phyloP scores from a whole-genome alignment of 2,113 vertebrate genomes.

The Cyanocitta stelleri region DNA sequence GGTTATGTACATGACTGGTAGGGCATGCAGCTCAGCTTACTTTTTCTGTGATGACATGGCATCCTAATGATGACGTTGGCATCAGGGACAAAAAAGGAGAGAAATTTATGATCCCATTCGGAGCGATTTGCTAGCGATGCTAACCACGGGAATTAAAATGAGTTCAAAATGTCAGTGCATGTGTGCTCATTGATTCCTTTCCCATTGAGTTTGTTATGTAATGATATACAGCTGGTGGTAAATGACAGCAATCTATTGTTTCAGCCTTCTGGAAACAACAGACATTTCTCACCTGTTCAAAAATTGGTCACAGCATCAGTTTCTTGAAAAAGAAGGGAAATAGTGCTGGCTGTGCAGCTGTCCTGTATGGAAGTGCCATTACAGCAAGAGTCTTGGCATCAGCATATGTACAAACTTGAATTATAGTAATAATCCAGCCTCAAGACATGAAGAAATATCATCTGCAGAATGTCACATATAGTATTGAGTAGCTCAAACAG shows the following conservation, averaged over 20 bases:
- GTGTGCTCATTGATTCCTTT: neutral
- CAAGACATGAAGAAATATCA: neutral
- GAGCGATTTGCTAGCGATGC: neutral
- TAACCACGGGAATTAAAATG: neutral
- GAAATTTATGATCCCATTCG: neutral
- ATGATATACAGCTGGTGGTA: neutral
- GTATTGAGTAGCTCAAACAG: neutral
- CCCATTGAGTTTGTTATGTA: neutral
- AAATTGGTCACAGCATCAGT: neutral
- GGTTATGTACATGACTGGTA: neutral
- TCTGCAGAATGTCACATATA: neutral
- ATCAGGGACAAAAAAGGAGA: neutral
- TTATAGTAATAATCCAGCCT: neutral
- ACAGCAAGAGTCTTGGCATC: neutral
- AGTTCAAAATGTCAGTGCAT: neutral
- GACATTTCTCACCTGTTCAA: neutral
- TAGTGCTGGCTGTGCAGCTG: neutral
- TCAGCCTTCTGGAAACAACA: neutral
- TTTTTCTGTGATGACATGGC: neutral
- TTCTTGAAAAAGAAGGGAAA: neutral
- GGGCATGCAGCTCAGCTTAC: neutral
- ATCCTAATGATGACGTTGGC: neutral
- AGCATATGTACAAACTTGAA: neutral
- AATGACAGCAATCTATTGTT: neutral
- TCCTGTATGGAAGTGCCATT: neutral